Percentiles rank a stretch among this genome's conserved stretches.
Conservation (phyloP, 2,888 invertebrate genomes). For the Eupeodes luniger region DNA sequence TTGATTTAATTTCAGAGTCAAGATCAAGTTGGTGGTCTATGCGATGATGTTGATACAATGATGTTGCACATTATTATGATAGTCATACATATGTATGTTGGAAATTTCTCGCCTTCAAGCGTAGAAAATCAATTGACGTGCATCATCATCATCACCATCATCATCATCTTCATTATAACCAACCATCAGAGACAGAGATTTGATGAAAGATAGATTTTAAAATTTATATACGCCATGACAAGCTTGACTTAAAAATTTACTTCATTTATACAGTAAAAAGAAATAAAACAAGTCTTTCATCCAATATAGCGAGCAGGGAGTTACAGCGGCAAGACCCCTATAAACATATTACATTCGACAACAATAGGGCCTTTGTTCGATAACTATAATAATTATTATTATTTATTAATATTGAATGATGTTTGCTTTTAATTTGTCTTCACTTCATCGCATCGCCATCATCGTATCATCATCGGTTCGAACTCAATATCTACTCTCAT, state of each 20-base stretch:
- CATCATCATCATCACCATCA: slow-evolving; percentile 58
- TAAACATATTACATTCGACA: not conserved
- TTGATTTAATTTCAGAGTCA: slow-evolving; percentile 63
- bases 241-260: slow-evolving; percentile 35
- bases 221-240: slow-evolving; percentile 34
- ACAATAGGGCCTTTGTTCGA: slow-evolving; percentile 29
- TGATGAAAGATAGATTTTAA: slow-evolving; percentile 49
- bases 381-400: slow-evolving; percentile 44
- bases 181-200: not conserved
- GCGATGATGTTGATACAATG: slow-evolving; percentile 6
- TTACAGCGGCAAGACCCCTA: not conserved
- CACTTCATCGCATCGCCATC: slow-evolving; percentile 27
- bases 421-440: slow-evolving; percentile 69
- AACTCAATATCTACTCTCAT: slow-evolving; percentile 23
- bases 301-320: too few species aligned
- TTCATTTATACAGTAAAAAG: not conserved
- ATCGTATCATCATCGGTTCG: not conserved
- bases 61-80: not conserved
- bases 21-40: slow-evolving; percentile 62
- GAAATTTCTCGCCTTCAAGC: slow-evolving; percentile 67
- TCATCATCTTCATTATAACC: slow-evolving; percentile 7
- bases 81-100: not conserved
- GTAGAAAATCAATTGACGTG: slow-evolving; percentile 73
- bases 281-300: not conserved
- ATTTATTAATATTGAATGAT: slow-evolving; percentile 54